A percentile compares a stretch with the other conserved stretches of the same genome.
These are phyloP conservation scores for Eulimnadia texana DNA, from an alignment of 1,140 invertebrate species.

Conservation along the genomic window DNA sequence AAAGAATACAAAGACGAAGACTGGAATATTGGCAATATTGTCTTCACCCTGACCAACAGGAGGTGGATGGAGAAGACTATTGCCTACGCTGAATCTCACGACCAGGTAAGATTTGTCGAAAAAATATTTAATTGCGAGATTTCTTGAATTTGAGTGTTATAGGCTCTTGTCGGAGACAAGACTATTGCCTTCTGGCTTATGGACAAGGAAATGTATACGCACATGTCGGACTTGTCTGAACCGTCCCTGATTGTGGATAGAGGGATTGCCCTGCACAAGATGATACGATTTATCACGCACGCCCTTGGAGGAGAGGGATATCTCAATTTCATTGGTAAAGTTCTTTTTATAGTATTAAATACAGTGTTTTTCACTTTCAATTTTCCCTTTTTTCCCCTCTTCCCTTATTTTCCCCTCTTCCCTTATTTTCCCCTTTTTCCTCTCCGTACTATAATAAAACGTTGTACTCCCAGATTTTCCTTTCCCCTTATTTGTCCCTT, in stretches of 20 bases:
- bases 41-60: constrained; percentile 88
- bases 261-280: constrained; percentile 91
- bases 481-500: no score
- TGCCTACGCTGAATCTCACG: constrained; percentile 94
- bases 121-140: neutral
- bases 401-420: no score
- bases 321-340: constrained; percentile 88
- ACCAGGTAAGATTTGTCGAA: constrained; percentile 46
- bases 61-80: constrained; percentile 91
- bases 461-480: no score
- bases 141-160: no score
- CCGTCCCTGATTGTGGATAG: constrained; percentile 62
- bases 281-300: constrained; percentile 90
- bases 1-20: constrained; percentile 75
- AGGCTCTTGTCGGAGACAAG: constrained; percentile 94
- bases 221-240: constrained; percentile 70
- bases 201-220: constrained; percentile 97
- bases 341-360: neutral
- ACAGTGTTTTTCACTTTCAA: no score
- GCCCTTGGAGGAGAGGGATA: constrained; percentile 91
- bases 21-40: constrained; percentile 84
- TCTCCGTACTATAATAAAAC: no score
- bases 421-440: no score
- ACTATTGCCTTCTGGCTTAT: constrained; percentile 99
- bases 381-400: no score